These are phyloP conservation scores for Carassius auratus DNA, from an alignment of 2,113 vertebrate genomes.

Conservation along the genomic window DNA sequence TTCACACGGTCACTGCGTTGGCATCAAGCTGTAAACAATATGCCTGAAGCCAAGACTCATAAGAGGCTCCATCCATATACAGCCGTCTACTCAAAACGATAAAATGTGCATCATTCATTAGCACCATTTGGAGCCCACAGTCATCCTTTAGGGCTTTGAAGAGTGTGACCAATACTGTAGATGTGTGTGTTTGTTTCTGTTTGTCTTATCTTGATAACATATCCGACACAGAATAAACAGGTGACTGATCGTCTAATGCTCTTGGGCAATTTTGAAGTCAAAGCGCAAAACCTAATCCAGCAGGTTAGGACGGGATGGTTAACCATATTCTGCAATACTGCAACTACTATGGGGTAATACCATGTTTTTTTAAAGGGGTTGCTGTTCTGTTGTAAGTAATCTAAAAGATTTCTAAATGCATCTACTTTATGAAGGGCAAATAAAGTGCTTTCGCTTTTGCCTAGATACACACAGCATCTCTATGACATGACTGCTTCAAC, in stretches of 20 bases:
- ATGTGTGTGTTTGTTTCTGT: not conserved
- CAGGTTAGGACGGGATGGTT: not conserved
- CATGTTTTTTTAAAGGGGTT: too few relatives aligned
- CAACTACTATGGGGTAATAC: too few relatives aligned
- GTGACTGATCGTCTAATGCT: not conserved
- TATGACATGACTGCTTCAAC: too few relatives aligned
- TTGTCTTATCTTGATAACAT: not conserved
- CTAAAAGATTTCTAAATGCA: too few relatives aligned
- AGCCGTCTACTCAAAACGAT: slow-evolving; percentile 23
- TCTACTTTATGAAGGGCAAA: too few relatives aligned
- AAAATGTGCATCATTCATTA: slow-evolving; percentile 15
- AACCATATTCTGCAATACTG: not conserved
- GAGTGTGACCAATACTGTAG: not conserved
- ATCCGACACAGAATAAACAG: not conserved
- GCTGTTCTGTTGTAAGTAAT: too few relatives aligned
- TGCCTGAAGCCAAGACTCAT: slow-evolving; percentile 2
- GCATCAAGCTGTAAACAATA: slow-evolving; percentile 23
- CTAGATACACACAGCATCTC: too few relatives aligned
- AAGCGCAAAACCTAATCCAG: not conserved
- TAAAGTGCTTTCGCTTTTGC: too few relatives aligned
- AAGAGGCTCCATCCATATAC: not conserved
- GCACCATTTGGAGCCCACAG: not conserved
- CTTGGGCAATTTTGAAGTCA: not conserved
- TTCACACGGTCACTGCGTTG: not conserved
- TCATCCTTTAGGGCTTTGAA: not conserved